Base-by-base conservation (phyloP, 2,888 invertebrate genomes). In the Choristoneura rosaceana region DNA sequence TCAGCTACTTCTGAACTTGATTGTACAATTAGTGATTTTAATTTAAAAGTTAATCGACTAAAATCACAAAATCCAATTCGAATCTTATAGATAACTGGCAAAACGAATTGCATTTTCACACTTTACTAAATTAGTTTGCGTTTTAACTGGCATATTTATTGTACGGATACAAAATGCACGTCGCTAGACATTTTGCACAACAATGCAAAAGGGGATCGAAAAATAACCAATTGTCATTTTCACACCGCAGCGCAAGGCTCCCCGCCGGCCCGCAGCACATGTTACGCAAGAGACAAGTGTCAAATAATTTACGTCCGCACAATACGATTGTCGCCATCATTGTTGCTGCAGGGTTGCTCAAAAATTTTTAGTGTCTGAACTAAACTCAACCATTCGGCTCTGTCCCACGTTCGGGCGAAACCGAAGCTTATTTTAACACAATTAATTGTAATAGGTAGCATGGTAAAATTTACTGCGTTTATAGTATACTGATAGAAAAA, bases 281-380 rank as follows among this genome's bases (percentile, higher is more conserved):
- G 73, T 73, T 69, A 60, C 71, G 64, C 68, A 67, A 64, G 66
- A 70, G 65, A 78, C 80, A 78, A 81, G 80, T 79, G 77, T 78
- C 77, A 78, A 79, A 82, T 80, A 81, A 81, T 82, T 79, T 77
- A 69, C 58, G 69, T 73, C 69, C 70, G 75, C 67, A 73, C 73
- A 73, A 73, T 73, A 67, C 73, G 69, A 73, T 64, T 59, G 73
- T 52, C 64, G 33, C 17, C 64, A 45, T 69, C 43, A 64, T 69
- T 69, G 73, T 73, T 41, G 59, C 60, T 64, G n/a, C 17, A 69
- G 69, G 73, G 73, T 69, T 63, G 64, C 34, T 7, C 62, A 58
- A 15, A 52, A 8, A 8, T n/a, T 59, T 34, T 55, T 34, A 25
- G 25, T 25, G 25, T 0, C 25, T 25, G 1, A 25, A 25, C 25